Evolutionary conservation across 2,797 vertebrate species (phyloP), one percentile per base, ranked within the genome.

Genomic region (Hypotaenidia philippensis): DNA sequence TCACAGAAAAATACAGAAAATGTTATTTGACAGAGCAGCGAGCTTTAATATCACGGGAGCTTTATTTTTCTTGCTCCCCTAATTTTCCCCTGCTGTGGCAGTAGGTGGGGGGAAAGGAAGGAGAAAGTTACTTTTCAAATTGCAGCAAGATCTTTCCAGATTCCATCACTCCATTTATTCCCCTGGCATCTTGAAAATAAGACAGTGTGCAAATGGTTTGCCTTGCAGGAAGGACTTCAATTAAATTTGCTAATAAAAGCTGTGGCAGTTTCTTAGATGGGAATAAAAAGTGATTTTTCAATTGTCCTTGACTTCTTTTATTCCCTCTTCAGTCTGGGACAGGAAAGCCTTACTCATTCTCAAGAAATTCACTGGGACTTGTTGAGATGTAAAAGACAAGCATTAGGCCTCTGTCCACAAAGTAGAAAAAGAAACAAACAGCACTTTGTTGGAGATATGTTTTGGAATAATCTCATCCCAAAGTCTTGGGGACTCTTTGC

Each of bases 271-370:
- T 71, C 65, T 71, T 44, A 88, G 34, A 72, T 74, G 53, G 38
- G 49, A 34, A 49, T 20, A 57, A 76, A 76, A 83, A 72, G 32
- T 45, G 60, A 89, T 74, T 90, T 88, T 93, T 91, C 17, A 11
- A 68, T 57, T 86, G 41, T 68, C 55, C 57, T 91, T 90, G 66
- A 78, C 31, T 9, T 20, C 57, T 66, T 68, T 64, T 49, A 79
- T 87, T 74, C 70, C 59, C 69, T 91, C 18, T 59, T 87, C 40
- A 66, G 25, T 25, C 13, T 59, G 41, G 19, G 86, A 83, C 22
- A 90, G 80, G 72, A 94, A 95, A 93, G 31, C 20, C 34, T 87
- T 88, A 86, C 50, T 86, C 57, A 86, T 78, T 81, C 65, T 83
- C 70, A 92, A 55, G 66, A 91, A 72, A 82, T 79, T 63, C 70